Base-by-base conservation (phyloP, 2,797 vertebrate species). In the Balearica regulorum region DNA sequence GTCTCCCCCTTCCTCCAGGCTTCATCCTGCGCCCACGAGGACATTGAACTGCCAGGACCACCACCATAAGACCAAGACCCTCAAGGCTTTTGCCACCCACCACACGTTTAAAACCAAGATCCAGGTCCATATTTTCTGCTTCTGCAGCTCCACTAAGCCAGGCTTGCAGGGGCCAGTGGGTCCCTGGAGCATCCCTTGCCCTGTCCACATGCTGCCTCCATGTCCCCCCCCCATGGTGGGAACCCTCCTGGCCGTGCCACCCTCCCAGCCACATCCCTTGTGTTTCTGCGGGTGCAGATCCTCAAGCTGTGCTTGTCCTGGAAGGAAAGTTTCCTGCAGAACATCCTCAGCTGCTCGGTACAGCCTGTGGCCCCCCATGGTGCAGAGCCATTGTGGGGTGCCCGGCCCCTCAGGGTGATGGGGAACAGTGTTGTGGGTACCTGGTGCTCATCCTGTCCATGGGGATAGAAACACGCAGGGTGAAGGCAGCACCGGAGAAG, bases 261-360 rank as follows among this genome's bases (percentile, higher is more conserved):
- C 33, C 35, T 65, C 55, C 76, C 75, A 55, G 41, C 10, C 0
- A 0, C 5, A 11, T 33, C 24, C 31, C n/a, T 10, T 6, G 12
- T 81, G 76, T 71, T 79, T 44, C 9, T 48, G 68, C 62, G 96
- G 97, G 53, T 97, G 26, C 97, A 97, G 80, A 93, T 87, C 25
- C 14, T 93, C 26, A 89, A 85, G 41, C 62, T 97, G 73, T 91
- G 20, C 58, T 81, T 96, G 57, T 75, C 92, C 7, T 89, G 96
- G 80, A 96, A 96, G 61, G 64, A 58, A 6, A 91, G 93, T 41
- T 91, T 97, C 35, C 92, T 97, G 31, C 96, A 95, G 33, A 92
- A 93, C 57, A 91, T 95, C 66, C 92, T 97, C 87, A 95, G 91
- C 87, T 96, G 96, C 65, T 89, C 73, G 66, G 92, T 97, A 75